Evolutionary conservation across 2,888 invertebrate species (phyloP).

Genomic region (Brenthis daphne): DNA sequence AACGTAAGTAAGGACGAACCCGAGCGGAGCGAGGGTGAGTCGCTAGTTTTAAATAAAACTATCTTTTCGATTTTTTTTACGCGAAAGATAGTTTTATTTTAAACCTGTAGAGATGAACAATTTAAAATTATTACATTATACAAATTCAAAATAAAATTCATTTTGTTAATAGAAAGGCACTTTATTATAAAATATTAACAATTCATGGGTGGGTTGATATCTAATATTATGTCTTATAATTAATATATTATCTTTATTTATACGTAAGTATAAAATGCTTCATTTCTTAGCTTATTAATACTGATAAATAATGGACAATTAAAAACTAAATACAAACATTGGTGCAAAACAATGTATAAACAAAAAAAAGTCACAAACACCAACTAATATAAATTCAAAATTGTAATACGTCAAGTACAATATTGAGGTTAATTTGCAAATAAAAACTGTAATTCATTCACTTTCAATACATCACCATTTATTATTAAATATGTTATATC

Average conservation of each 20-base stretch:
- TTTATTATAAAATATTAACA: slow-evolving; percentile 7
- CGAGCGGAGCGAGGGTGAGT: no score
- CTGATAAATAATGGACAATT: slow-evolving; percentile 26
- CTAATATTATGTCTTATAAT: background rate
- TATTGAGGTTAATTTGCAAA: slow-evolving; percentile 44
- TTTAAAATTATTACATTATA: no score
- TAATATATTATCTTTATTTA: slow-evolving; percentile 6
- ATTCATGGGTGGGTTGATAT: background rate
- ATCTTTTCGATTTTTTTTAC: no score
- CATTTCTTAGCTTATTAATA: slow-evolving; percentile 24
- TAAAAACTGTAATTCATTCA: slow-evolving; percentile 51
- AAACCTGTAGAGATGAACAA: no score
- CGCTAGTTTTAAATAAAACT: no score
- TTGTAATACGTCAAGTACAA: background rate
- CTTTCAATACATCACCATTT: slow-evolving; percentile 55
- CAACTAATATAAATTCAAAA: slow-evolving; percentile 7
- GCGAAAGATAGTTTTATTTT: no score
- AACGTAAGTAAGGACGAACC: no score
- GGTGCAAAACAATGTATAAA: background rate
- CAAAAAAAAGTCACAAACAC: background rate
- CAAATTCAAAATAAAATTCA: no score
- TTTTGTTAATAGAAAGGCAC: no score
- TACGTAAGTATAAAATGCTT: slow-evolving; percentile 3
- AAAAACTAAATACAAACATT: background rate
- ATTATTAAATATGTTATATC: slow-evolving; percentile 57